Evolutionary conservation across 2,113 vertebrate species (phyloP).

Genomic region (Anoplopoma fimbria): DNA sequence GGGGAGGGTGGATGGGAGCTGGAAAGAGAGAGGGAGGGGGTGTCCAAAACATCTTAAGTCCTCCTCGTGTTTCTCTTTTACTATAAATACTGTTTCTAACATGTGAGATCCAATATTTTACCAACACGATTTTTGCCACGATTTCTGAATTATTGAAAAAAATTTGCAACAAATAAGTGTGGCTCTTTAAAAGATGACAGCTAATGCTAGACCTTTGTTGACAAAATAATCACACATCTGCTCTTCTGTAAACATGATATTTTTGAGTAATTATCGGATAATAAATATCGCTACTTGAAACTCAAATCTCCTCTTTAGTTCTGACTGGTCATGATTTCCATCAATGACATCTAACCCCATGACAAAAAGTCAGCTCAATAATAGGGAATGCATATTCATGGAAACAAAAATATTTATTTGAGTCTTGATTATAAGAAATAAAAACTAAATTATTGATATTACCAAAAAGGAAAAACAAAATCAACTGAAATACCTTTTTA

Average conservation of each 20-base stretch:
- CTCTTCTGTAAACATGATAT: conserved; percentile 3
- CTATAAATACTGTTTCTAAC: conserved; percentile 45
- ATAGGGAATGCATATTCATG: neutral
- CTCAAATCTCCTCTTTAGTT: neutral
- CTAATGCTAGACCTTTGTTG: conserved; percentile 31
- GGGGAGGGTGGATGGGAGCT: conserved; percentile 15
- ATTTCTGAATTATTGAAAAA: conserved; percentile 21
- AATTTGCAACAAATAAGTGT: conserved; percentile 8
- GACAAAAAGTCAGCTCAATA: neutral
- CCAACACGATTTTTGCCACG: conserved; percentile 3
- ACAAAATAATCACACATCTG: conserved; percentile 29
- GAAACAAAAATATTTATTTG: neutral
- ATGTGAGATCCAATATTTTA: conserved; percentile 15
- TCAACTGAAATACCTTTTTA: neutral
- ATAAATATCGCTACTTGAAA: neutral
- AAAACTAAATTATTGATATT: too few species aligned
- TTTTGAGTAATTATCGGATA: conserved; percentile 30
- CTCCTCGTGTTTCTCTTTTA: conserved; percentile 49
- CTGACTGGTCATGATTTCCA: neutral
- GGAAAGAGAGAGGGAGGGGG: neutral
- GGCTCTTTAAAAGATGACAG: conserved; percentile 45
- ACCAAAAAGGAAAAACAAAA: too few species aligned
- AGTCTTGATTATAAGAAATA: neutral
- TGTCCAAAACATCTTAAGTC: conserved; percentile 37
- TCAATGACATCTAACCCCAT: neutral